Percentiles rank a stretch among this genome's conserved stretches.
Evolutionary conservation across 2,888 invertebrate species (phyloP).

Genomic region (Tribolium freemani): DNA sequence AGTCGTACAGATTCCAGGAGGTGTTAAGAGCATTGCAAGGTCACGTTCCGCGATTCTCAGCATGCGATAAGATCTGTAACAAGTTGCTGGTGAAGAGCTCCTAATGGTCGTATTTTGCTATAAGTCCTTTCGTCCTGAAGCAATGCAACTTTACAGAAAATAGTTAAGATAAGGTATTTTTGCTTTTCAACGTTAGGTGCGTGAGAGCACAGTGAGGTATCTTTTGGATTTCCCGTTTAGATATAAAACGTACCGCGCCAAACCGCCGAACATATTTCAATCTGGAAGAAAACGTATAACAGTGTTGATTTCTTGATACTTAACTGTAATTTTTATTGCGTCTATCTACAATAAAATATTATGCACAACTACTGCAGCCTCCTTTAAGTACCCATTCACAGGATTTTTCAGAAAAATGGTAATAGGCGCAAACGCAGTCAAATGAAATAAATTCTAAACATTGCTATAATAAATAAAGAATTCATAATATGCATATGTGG

Average conservation of each 20-base stretch:
- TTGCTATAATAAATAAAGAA: conserved; percentile 18
- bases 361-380: neutral
- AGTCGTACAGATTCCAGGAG: conserved; percentile 58
- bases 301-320: conserved; percentile 27
- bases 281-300: conserved; percentile 11
- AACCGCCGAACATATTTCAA: conserved; percentile 28
- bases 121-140: conserved; percentile 60
- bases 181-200: conserved; percentile 52
- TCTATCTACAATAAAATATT: neutral
- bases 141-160: conserved; percentile 61
- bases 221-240: conserved; percentile 51
- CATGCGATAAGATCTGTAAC: conserved; percentile 65
- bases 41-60: conserved; percentile 66
- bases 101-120: conserved; percentile 65
- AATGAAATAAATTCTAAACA: neutral
- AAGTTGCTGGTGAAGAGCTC: conserved; percentile 65
- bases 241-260: conserved; percentile 51
- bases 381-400: neutral
- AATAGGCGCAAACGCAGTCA: neutral
- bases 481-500: conserved; percentile 33
- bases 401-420: neutral
- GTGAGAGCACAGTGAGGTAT: conserved; percentile 56
- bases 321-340: conserved; percentile 1
- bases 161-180: conserved; percentile 61
- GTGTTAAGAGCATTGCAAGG: conserved; percentile 66